phyloP scores from a whole-genome alignment of 2,113 vertebrate species.

The Brienomyrus brachyistius region DNA sequence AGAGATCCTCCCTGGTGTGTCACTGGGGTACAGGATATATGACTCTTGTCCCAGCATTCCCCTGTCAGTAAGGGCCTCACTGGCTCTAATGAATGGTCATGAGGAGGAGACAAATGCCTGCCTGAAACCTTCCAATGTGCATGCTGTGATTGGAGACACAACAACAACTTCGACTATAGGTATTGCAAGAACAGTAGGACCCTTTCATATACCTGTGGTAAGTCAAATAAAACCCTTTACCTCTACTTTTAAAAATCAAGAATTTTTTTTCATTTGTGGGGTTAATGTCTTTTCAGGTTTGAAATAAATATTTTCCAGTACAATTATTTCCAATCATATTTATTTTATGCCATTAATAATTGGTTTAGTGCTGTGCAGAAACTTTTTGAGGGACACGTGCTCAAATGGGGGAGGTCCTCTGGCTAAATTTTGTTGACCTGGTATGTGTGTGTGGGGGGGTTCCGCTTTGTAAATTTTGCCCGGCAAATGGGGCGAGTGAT shows the following conservation, averaged over 20 bases:
- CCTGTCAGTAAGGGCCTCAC: conserved; percentile 55
- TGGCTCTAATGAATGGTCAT: conserved; percentile 57
- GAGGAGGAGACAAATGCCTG: conserved; percentile 36
- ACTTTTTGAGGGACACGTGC: not conserved
- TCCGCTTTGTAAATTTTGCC: not conserved
- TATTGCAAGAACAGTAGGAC: conserved; percentile 58
- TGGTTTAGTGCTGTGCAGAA: not conserved
- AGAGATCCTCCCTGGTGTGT: conserved; percentile 51
- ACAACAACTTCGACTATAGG: conserved; percentile 64
- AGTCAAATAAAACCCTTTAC: conserved; percentile 27
- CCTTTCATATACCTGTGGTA: conserved; percentile 64
- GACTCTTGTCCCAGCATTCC: conserved; percentile 62
- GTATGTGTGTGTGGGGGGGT: not conserved
- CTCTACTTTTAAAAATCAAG: too few species aligned
- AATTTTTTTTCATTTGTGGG: not conserved
- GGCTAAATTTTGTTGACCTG: not conserved
- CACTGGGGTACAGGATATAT: conserved; percentile 62
- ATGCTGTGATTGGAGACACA: conserved; percentile 63
- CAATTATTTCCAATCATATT: not conserved
- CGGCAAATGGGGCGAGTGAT: not conserved
- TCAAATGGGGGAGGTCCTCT: not conserved
- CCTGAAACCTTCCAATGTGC: conserved; percentile 42
- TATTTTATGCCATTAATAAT: not conserved
- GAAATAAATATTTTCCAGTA: not conserved
- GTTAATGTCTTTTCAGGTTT: not conserved